These are phyloP conservation scores for Zaprionus davidi DNA, from an alignment of 1,140 invertebrate species.

Conservation along the genomic window DNA sequence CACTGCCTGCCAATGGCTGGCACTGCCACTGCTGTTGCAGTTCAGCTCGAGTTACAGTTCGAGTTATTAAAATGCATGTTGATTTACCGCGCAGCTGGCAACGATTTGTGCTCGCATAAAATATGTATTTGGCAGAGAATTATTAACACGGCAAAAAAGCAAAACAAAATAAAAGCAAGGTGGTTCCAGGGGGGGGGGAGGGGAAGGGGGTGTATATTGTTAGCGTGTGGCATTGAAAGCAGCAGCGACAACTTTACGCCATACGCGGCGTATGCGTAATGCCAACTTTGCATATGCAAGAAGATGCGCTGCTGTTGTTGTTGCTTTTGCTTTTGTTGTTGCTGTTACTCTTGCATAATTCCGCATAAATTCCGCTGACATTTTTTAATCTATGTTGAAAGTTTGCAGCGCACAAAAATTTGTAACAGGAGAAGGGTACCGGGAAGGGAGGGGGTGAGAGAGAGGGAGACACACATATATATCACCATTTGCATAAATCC, in stretches of 20 bases:
- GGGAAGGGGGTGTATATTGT: slow-evolving; percentile 18
- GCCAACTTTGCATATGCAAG: slow-evolving; percentile 73
- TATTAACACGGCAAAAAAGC: slow-evolving; percentile 60
- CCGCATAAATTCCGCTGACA: slow-evolving; percentile 74
- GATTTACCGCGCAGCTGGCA: slow-evolving; percentile 73
- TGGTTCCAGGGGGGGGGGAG: background rate
- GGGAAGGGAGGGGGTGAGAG: background rate
- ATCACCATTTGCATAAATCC: slow-evolving; percentile 78
- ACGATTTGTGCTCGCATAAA: slow-evolving; percentile 66
- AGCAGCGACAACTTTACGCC: slow-evolving; percentile 35
- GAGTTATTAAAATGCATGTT: slow-evolving; percentile 60
- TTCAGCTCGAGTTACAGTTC: slow-evolving; percentile 17
- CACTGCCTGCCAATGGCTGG: background rate
- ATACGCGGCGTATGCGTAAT: slow-evolving; percentile 69
- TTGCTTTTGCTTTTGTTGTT: slow-evolving; percentile 13
- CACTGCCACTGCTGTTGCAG: background rate
- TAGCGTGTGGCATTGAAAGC: slow-evolving; percentile 65
- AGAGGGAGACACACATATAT: slow-evolving; percentile 43
- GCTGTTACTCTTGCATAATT: slow-evolving; percentile 67
- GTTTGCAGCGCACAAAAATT: slow-evolving; percentile 50
- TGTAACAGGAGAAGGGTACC: background rate
- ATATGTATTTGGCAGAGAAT: slow-evolving; percentile 70
- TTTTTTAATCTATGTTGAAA: slow-evolving; percentile 81
- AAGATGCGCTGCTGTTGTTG: slow-evolving; percentile 51
- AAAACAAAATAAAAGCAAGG: background rate